These are phyloP conservation scores for Strigamia maritima DNA, from an alignment of 2,888 invertebrate species.

Conservation along the genomic window DNA sequence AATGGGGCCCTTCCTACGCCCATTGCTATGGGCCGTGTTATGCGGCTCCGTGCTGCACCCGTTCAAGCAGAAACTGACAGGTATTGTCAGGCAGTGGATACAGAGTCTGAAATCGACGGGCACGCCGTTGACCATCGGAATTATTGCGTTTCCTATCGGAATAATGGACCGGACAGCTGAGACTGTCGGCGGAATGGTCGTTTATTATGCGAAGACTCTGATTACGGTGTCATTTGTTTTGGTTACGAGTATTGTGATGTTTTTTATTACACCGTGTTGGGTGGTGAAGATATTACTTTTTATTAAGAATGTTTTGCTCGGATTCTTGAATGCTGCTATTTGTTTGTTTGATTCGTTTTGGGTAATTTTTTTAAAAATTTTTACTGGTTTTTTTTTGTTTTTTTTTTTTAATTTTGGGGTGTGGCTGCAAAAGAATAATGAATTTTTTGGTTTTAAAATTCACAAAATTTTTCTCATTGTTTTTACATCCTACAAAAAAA, in stretches of 20 bases:
- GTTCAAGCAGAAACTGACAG: slow-evolving; percentile 77
- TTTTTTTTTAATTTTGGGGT: slow-evolving; percentile 48
- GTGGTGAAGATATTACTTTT: slow-evolving; percentile 46
- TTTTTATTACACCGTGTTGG: slow-evolving; percentile 63
- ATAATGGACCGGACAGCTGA: slow-evolving; percentile 73
- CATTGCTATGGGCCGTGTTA: slow-evolving; percentile 90
- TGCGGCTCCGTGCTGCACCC: slow-evolving; percentile 98
- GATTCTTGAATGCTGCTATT: slow-evolving; percentile 48
- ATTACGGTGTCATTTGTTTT: slow-evolving; percentile 53
- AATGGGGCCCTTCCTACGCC: slow-evolving; percentile 86
- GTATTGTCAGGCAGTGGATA: slow-evolving; percentile 75
- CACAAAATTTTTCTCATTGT: too few relatives aligned
- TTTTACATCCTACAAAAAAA: too few relatives aligned
- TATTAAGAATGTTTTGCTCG: slow-evolving; percentile 45
- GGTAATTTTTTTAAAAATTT: slow-evolving; percentile 45
- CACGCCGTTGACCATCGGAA: slow-evolving; percentile 55
- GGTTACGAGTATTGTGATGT: slow-evolving; percentile 62
- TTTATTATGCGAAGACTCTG: slow-evolving; percentile 65
- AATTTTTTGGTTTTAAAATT: too few relatives aligned
- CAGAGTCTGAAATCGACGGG: slow-evolving; percentile 47
- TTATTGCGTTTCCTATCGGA: slow-evolving; percentile 63
- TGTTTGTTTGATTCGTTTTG: slow-evolving; percentile 51
- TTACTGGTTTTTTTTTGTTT: neutral
- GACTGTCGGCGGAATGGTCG: slow-evolving; percentile 67
- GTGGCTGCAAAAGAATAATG: too few relatives aligned